Evolutionary conservation across 1,140 invertebrate genomes (phyloP).

Genomic region (Drosophila pruinosa): DNA sequence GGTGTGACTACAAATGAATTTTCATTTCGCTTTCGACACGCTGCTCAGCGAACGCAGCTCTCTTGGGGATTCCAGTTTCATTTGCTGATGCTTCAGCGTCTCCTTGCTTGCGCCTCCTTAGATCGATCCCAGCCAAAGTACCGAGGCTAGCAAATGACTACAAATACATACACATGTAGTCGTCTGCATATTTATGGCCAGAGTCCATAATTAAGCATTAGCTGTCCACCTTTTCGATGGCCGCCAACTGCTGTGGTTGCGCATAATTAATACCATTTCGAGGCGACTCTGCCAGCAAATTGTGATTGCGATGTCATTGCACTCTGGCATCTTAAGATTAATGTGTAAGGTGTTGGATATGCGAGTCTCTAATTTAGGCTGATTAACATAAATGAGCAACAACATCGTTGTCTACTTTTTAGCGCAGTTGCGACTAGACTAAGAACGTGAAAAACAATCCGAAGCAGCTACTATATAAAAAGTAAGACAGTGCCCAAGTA

Average conservation of each 20-base stretch:
- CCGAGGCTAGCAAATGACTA: background rate
- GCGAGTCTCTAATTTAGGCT: constrained; percentile 1
- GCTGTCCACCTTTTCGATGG: background rate
- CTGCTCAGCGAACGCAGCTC: constrained; percentile 42
- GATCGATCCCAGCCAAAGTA: background rate
- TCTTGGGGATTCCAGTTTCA: background rate
- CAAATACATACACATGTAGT: background rate
- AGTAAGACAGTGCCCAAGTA: background rate
- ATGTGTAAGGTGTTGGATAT: too few species aligned
- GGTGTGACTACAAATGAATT: constrained; percentile 70
- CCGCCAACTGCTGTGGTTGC: background rate
- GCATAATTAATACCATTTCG: constrained; percentile 52
- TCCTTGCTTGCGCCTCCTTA: background rate
- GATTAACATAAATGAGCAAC: constrained; percentile 31
- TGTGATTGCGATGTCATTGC: constrained; percentile 3
- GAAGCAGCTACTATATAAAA: background rate
- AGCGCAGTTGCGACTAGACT: background rate
- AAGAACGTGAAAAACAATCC: background rate
- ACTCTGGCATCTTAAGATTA: background rate
- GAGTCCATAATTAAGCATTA: constrained; percentile 17
- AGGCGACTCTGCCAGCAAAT: constrained; percentile 1
- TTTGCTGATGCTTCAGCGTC: background rate
- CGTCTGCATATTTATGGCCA: background rate
- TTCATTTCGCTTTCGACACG: constrained; percentile 62
- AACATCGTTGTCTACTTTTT: background rate